These are phyloP conservation scores for Nebria ingens DNA, from an alignment of 1,140 invertebrate species.

Conservation along the genomic window DNA sequence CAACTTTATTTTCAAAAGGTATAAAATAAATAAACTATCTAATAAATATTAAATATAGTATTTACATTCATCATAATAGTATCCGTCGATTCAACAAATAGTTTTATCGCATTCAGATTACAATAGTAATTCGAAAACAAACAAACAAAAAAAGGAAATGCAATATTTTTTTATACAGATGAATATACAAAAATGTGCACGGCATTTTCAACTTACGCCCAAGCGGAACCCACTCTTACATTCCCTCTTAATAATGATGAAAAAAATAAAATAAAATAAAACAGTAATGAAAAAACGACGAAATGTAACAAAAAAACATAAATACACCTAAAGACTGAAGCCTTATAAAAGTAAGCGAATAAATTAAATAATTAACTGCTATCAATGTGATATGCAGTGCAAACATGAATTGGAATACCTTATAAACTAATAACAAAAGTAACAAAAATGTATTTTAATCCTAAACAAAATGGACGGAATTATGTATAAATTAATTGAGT, in stretches of 20 bases:
- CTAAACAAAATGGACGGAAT: not conserved
- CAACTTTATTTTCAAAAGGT: conserved; percentile 6
- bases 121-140: too few species aligned
- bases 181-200: conserved; percentile 7
- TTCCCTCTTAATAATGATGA: not conserved
- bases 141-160: not conserved
- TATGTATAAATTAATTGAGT: not conserved
- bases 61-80: not conserved
- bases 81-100: not conserved
- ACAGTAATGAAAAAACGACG: not conserved
- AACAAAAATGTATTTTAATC: not conserved
- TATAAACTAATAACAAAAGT: not conserved
- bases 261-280: not conserved
- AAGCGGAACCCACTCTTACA: not conserved
- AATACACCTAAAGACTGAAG: not conserved
- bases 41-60: conserved; percentile 10
- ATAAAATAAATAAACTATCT: conserved; percentile 6
- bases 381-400: conserved; percentile 3
- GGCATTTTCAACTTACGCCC: conserved; percentile 1
- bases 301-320: not conserved
- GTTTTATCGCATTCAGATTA: not conserved
- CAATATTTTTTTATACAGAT: not conserved
- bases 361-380: not conserved
- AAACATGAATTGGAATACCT: not conserved
- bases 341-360: not conserved